Base-by-base conservation (phyloP, 2,888 invertebrate species). In the Oscheius sp. region DNA sequence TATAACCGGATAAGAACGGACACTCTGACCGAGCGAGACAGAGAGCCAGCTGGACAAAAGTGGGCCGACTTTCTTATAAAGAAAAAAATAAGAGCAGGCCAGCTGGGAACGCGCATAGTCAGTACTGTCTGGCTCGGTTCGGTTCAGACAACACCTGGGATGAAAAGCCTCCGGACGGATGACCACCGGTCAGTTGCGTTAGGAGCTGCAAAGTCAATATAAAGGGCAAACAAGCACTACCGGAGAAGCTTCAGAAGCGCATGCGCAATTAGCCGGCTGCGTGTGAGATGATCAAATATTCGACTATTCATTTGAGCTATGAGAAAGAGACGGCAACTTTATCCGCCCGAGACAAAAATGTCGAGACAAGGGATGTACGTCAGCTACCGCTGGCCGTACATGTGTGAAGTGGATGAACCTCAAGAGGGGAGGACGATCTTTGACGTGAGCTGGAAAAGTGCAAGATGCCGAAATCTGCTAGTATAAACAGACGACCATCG, bases 181-280 rank as follows among this genome's bases (percentile, higher is more conserved):
- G 66, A 23, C 66, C 66, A 66, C 29, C 52, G 66, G 66, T 66
- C 66, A 66, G 61, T 52, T 66, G 66, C 66, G 49, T 64, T 64
- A 64, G 66, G 49, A 66, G 66, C 66, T 52, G 66, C 66, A 66
- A 66, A 52, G 66, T 66, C 66, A 66, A 66, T 52, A 66, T 27
- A 66, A 66, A 66, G 66, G 66, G 52, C 66, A 66, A 66, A 66
- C 66, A 66, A 49, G 66, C 66, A 66, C 66, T 66, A 66, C 66
- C 66, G 66, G 66, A 66, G 63, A 35, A 35, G 66, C 66, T 66
- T 66, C 66, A 25, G 66, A 49, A 66, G 49, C 66, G 27, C 66
- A 66, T 66, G 52, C 66, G 66, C 66, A 52, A 66, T 66, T 66
- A 66, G 66, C 66, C 46, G 46, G 52, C 35, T 16, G 52, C 29